These are phyloP conservation scores for Drosophila saltans DNA, from an alignment of 1,140 invertebrate genomes.

Conservation along the genomic window DNA sequence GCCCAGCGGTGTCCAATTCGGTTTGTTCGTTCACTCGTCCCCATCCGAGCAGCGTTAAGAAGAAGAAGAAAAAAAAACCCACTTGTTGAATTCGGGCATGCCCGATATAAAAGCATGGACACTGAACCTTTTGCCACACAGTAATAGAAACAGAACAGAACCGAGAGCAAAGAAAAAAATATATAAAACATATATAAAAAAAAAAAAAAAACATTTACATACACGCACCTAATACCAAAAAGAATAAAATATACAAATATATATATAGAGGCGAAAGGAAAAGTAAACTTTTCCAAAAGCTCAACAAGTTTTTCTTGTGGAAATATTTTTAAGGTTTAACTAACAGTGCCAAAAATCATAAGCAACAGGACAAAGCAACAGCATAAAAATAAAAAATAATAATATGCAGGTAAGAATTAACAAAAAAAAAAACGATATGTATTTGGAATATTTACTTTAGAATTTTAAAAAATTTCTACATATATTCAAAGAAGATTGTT, in stretches of 20 bases:
- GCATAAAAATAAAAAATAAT: conserved; percentile 1
- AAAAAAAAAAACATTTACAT: background rate
- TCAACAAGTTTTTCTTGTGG: conserved; percentile 28
- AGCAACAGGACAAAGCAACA: conserved; percentile 22
- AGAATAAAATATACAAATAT: background rate
- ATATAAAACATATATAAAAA: background rate
- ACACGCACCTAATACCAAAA: background rate
- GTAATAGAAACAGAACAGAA: conserved; percentile 49
- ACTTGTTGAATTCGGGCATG: conserved; percentile 73
- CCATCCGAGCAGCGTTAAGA: conserved; percentile 9
- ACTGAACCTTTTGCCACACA: conserved; percentile 75
- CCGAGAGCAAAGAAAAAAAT: conserved; percentile 13
- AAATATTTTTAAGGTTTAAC: conserved; percentile 30
- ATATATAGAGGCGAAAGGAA: conserved; percentile 1
- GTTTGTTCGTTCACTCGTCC: conserved; percentile 22
- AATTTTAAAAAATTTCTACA: too few relatives aligned
- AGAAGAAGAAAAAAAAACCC: conserved; percentile 17
- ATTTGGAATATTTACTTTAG: too few relatives aligned
- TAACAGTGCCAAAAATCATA: background rate
- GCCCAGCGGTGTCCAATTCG: conserved; percentile 55
- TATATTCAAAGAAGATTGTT: too few relatives aligned
- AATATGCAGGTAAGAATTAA: conserved; percentile 44
- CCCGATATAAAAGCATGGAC: conserved; percentile 72
- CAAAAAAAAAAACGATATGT: too few relatives aligned
- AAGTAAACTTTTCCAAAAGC: conserved; percentile 23